Base-by-base conservation (phyloP, 2,113 vertebrate genomes). In the Microtus oregoni region DNA sequence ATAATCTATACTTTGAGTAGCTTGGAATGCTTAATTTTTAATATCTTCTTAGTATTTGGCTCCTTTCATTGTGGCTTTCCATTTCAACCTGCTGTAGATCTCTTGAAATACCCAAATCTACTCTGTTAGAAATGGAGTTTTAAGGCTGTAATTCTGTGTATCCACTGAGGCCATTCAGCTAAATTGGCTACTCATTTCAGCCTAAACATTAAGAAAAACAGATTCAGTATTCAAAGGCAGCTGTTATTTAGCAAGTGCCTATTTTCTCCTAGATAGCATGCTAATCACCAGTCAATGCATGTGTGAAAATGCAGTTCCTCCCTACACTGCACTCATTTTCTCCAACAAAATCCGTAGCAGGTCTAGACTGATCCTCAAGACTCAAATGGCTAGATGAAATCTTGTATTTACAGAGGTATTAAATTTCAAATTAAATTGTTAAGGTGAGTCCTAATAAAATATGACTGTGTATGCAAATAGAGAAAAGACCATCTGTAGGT, bases 21-120 rank as follows among this genome's bases (percentile, higher is more conserved):
- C 50, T 95, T 20, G n/a, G 78, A 72, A 94, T 82, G 28, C 41
- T 95, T 94, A 92, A 90, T 89, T 93, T 87, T 91, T 89, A 95
- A 77, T 96, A 30, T 50, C 4, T 55, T 94, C 19, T 41, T 86
- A 47, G 3, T 10, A n/a, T 82, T 89, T 82, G 32, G 1, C 17
- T 89, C 76, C 38, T 83, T 63, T 89, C 17, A 65, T 0, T 89
- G n/a, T 75, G 72, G 1, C 14, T 13, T 95, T 94, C 14, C 35
- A 94, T 58, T 91, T 95, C 91, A 63, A 76, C 10, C 44, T 95
- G 32, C n/a, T 61, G 77, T 89, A 82, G 44, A 52, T 13, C 58
- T 87, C 65, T 94, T 93, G 78, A 92, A 93, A 70, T 93, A 91
- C 17, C 44, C 19, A 89, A 73, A 86, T 95, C 6, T 77, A 30